Conservation (phyloP, 2,797 vertebrate genomes). For the Thamnophis elegans region DNA sequence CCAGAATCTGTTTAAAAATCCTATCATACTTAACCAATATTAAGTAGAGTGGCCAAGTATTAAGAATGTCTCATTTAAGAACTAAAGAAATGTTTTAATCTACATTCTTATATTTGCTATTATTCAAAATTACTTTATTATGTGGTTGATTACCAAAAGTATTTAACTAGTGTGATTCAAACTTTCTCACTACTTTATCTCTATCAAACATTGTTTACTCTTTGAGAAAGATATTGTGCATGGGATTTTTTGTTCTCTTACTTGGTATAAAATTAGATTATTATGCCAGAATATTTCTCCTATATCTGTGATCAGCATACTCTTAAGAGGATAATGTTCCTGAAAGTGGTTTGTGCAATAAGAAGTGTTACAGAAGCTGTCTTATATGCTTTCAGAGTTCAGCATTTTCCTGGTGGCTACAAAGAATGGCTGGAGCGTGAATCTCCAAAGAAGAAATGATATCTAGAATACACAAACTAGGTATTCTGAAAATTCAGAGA, state of each 20-base stretch:
- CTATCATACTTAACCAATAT: neutral
- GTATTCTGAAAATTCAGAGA: neutral
- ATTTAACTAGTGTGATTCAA: neutral
- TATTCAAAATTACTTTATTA: neutral
- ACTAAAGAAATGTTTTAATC: neutral
- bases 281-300: neutral
- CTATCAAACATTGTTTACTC: neutral
- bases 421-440: constrained; percentile 85
- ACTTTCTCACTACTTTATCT: neutral
- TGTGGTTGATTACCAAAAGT: neutral
- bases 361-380: constrained; percentile 22
- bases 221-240: neutral
- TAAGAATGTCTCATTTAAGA: neutral
- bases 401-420: constrained; percentile 89
- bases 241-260: neutral
- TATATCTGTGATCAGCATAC: neutral
- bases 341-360: neutral
- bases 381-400: constrained; percentile 75
- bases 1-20: neutral
- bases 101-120: neutral
- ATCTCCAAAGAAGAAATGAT: constrained; percentile 65
- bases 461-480: constrained; percentile 20
- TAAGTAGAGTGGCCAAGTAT: neutral
- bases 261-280: neutral
- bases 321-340: neutral